These are phyloP conservation scores for Hofmannophila pseudospretella DNA, from an alignment of 2,888 invertebrate species.

Conservation along the genomic window DNA sequence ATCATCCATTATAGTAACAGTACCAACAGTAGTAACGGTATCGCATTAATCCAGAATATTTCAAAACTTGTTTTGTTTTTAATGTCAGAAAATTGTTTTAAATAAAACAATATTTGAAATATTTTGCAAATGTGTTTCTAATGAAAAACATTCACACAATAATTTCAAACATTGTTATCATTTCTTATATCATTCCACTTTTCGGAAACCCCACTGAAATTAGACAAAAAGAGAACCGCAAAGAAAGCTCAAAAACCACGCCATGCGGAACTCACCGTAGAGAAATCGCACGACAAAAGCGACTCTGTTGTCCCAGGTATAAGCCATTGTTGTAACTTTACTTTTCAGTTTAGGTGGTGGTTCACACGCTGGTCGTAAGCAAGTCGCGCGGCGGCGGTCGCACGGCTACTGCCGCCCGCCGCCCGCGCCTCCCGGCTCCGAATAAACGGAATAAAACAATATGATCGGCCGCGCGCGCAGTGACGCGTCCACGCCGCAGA, in stretches of 20 bases:
- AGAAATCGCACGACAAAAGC: constrained; percentile 89
- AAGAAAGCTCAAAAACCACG: constrained; percentile 5
- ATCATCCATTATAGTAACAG: no score
- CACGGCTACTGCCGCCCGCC: constrained; percentile 45
- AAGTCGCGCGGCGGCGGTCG: constrained; percentile 40
- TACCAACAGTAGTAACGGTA: no score
- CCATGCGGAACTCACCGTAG: constrained; percentile 89
- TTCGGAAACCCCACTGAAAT: no score
- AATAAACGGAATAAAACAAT: constrained; percentile 31
- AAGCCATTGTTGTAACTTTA: constrained; percentile 87
- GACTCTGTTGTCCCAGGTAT: constrained; percentile 90
- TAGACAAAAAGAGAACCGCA: no score
- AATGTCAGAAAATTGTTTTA: no score
- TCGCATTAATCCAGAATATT: no score
- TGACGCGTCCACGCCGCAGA: constrained; percentile 10
- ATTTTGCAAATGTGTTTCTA: no score
- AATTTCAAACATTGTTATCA: no score
- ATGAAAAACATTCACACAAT: no score
- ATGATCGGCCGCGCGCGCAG: constrained; percentile 3
- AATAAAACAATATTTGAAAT: no score
- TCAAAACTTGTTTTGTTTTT: no score
- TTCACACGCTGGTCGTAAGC: constrained; percentile 12
- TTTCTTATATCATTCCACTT: no score
- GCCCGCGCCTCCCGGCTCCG: constrained; percentile 39
- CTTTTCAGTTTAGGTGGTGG: constrained; percentile 3